Percentiles rank a stretch among this genome's conserved stretches.
phyloP scores from a whole-genome alignment of 1,140 invertebrate genomes.

The Drosophila seguyi region DNA sequence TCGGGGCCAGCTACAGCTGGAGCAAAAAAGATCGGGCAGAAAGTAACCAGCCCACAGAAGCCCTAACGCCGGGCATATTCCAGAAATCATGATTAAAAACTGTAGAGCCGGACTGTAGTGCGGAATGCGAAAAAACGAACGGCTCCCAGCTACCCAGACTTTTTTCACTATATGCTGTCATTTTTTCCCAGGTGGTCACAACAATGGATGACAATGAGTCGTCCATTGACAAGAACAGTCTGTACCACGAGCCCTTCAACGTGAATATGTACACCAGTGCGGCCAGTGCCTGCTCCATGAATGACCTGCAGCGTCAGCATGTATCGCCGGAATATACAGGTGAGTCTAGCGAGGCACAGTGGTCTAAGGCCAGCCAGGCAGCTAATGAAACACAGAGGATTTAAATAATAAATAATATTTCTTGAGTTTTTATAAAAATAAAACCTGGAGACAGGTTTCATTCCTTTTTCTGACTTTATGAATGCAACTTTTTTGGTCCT shows the following conservation, averaged over 20 bases:
- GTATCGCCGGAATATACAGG: conserved; percentile 86
- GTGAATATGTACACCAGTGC: conserved; percentile 85
- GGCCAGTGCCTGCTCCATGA: conserved; percentile 83
- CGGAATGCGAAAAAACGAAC: conserved; percentile 45
- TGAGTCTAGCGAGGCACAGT: conserved; percentile 60
- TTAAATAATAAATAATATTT: too few species aligned
- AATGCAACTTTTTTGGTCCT: too few species aligned
- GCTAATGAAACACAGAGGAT: background rate
- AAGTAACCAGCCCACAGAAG: conserved; percentile 50
- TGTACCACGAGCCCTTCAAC: conserved; percentile 86
- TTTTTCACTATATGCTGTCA: conserved; percentile 26
- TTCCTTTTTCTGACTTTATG: too few species aligned
- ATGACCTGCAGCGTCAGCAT: conserved; percentile 85
- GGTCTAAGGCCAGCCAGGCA: background rate
- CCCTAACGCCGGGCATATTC: conserved; percentile 58
- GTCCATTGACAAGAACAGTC: conserved; percentile 85
- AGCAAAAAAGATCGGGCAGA: conserved; percentile 18
- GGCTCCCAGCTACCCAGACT: conserved; percentile 33
- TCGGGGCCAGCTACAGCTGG: conserved; percentile 5
- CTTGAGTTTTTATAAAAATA: background rate
- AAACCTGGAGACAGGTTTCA: background rate
- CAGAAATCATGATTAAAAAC: conserved; percentile 82
- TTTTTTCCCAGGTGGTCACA: conserved; percentile 74
- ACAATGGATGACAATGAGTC: conserved; percentile 85
- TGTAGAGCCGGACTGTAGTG: conserved; percentile 40